Evolutionary conservation across 2,113 vertebrate genomes (phyloP).

Genomic region (Bothrops jararaca): DNA sequence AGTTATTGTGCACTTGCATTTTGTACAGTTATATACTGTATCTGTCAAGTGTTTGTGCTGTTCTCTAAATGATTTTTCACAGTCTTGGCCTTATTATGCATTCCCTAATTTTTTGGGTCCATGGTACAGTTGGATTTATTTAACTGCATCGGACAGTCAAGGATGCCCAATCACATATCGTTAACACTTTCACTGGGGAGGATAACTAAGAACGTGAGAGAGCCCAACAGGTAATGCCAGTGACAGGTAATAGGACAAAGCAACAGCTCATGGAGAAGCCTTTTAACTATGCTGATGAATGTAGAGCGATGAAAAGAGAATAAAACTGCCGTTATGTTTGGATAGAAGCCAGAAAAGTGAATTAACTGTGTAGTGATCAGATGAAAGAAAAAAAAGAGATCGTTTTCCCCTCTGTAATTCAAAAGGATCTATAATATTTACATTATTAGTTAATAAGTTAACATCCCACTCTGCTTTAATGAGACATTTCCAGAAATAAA

Average conservation of each 20-base stretch:
- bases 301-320: slow-evolving; percentile 43
- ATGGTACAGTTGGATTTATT: slow-evolving; percentile 27
- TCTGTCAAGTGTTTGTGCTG: not conserved
- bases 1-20: not conserved
- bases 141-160: slow-evolving; percentile 49
- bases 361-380: slow-evolving; percentile 54
- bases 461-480: slow-evolving; percentile 48
- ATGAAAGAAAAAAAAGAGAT: slow-evolving; percentile 31
- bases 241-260: slow-evolving; percentile 43
- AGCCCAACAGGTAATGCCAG: slow-evolving; percentile 13
- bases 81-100: not conserved
- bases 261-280: slow-evolving; percentile 15
- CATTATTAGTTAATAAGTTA: slow-evolving; percentile 54
- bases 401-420: slow-evolving; percentile 17
- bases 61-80: not conserved
- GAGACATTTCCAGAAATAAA: slow-evolving; percentile 58
- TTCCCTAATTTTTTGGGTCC: not conserved
- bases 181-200: not conserved
- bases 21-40: not conserved
- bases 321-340: slow-evolving; percentile 40
- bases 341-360: slow-evolving; percentile 44
- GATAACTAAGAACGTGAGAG: slow-evolving; percentile 25
- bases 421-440: slow-evolving; percentile 40
- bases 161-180: slow-evolving; percentile 32
- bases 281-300: slow-evolving; percentile 48